Percentiles rank a stretch among this genome's conserved stretches.
Evolutionary conservation across 2,113 vertebrate species (phyloP).

Genomic region (Hiodon tergisus): DNA sequence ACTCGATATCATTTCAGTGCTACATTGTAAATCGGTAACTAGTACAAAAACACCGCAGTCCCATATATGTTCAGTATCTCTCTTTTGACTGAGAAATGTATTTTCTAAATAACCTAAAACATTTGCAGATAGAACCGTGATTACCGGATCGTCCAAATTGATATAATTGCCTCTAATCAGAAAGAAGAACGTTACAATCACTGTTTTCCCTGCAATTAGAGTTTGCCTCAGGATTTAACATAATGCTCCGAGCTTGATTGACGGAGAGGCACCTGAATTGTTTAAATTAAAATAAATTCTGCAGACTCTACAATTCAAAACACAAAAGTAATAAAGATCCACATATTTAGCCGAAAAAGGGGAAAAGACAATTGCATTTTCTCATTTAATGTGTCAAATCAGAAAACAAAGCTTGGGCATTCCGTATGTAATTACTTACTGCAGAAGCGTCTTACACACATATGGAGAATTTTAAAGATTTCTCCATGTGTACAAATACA

Average conservation of each 20-base stretch:
- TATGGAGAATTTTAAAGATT: neutral
- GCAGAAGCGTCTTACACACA: too few species aligned
- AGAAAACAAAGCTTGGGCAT: too few species aligned
- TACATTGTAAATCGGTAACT: neutral
- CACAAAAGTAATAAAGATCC: neutral
- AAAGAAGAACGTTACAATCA: neutral
- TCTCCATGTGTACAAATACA: too few species aligned
- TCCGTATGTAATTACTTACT: too few species aligned
- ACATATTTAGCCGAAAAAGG: neutral
- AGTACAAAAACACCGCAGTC: neutral
- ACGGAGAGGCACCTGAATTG: neutral
- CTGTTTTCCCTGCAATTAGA: neutral
- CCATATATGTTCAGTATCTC: neutral
- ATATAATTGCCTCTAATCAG: neutral
- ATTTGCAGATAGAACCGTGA: too few species aligned
- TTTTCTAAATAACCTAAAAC: too few species aligned
- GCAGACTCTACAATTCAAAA: neutral
- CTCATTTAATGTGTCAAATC: neutral
- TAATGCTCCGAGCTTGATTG: neutral
- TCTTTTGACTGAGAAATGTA: too few species aligned
- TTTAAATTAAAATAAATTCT: neutral
- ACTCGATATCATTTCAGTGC: neutral
- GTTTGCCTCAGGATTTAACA: neutral
- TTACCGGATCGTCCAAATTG: neutral
- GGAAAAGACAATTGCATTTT: neutral